phyloP scores from a whole-genome alignment of 2,888 invertebrate species.

The Oxyteleia sp. region DNA sequence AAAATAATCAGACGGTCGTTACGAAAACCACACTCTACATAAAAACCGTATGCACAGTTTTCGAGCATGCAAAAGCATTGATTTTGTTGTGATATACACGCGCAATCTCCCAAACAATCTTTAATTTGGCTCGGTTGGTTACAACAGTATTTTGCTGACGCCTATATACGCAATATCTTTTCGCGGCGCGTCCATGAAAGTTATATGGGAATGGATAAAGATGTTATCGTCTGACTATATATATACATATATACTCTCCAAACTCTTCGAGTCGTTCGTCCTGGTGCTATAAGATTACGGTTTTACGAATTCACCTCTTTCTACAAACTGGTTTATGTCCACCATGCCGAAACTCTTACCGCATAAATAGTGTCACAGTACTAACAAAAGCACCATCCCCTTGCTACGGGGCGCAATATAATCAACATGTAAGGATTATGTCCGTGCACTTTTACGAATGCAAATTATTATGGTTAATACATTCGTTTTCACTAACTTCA shows the following conservation, averaged over 20 bases:
- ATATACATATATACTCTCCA: conserved; percentile 27
- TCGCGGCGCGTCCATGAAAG: conserved; percentile 83
- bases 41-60: conserved; percentile 27
- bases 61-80: conserved; percentile 57
- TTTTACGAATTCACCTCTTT: conserved; percentile 83
- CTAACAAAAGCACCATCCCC: conserved; percentile 69
- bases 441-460: conserved; percentile 36
- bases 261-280: conserved; percentile 76
- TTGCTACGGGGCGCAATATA: conserved; percentile 54
- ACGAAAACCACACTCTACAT: conserved; percentile 13
- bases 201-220: conserved; percentile 85
- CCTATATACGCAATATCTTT: conserved; percentile 75
- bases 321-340: conserved; percentile 79
- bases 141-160: conserved; percentile 82
- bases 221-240: conserved; percentile 81
- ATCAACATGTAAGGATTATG: conserved; percentile 56
- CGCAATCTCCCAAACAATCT: conserved; percentile 82
- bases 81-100: conserved; percentile 66
- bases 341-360: conserved; percentile 63
- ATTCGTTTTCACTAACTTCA: conserved; percentile 29
- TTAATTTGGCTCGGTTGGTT: conserved; percentile 80
- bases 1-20: conserved; percentile 45
- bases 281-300: conserved; percentile 82
- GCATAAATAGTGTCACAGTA: conserved; percentile 64
- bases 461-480: conserved; percentile 49